A percentile compares a stretch with the other conserved stretches of the same genome.
These are phyloP conservation scores for Morelia viridis DNA, from an alignment of 2,797 vertebrate species.

Conservation along the genomic window DNA sequence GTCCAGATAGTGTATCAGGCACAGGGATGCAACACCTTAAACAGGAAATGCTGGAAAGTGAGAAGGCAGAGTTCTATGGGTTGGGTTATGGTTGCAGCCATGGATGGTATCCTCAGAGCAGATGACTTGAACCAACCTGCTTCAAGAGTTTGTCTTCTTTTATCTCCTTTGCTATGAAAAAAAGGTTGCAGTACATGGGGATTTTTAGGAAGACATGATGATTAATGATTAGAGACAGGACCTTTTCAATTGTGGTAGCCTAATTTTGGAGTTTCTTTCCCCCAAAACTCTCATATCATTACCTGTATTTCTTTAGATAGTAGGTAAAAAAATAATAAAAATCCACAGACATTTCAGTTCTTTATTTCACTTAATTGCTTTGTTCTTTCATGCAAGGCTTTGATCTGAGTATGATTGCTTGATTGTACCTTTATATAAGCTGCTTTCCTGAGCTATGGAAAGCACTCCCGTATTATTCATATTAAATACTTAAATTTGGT, in stretches of 20 bases:
- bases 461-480: background rate
- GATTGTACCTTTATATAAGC: background rate
- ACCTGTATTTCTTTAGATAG: background rate
- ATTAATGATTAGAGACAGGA: background rate
- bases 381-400: background rate
- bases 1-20: background rate
- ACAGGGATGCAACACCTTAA: background rate
- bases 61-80: background rate
- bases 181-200: background rate
- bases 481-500: background rate
- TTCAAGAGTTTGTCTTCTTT: background rate
- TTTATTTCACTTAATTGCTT: background rate
- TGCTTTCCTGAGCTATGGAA: background rate
- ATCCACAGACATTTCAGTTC: background rate
- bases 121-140: background rate
- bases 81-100: background rate
- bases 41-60: background rate
- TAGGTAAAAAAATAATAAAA: background rate
- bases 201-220: background rate
- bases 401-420: background rate
- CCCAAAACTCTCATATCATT: background rate
- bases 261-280: background rate
- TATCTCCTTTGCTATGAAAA: background rate
- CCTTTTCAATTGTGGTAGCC: background rate
- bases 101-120: background rate